Conservation (phyloP, 1,140 invertebrate genomes). For the Trichomalopsis sarcophagae region DNA sequence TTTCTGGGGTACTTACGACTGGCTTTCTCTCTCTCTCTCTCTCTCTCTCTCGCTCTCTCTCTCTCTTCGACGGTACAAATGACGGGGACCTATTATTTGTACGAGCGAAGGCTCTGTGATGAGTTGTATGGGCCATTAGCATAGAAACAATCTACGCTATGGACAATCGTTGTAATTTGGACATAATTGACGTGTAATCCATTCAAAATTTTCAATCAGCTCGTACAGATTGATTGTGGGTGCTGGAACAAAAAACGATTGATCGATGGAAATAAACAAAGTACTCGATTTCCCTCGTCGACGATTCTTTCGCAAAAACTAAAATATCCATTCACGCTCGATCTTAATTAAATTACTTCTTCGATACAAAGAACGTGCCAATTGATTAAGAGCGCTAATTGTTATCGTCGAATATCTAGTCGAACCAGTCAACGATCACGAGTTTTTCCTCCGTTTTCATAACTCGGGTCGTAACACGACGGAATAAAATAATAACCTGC, state of each 20-base stretch:
- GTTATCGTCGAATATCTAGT: not conserved
- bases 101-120: slow-evolving; percentile 1
- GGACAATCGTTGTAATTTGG: slow-evolving; percentile 13
- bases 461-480: not conserved
- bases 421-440: not conserved
- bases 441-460: not conserved
- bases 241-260: not conserved
- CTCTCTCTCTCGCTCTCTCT: too few relatives aligned
- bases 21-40: not conserved
- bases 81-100: not conserved
- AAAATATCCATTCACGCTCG: not conserved
- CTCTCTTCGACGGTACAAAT: not conserved
- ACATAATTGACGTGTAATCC: slow-evolving; percentile 22
- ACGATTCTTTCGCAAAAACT: not conserved
- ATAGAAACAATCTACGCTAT: slow-evolving; percentile 7
- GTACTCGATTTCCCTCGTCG: too few relatives aligned
- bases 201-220: slow-evolving; percentile 7
- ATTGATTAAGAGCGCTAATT: not conserved
- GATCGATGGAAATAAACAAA: not conserved
- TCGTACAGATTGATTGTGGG: not conserved
- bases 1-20: not conserved
- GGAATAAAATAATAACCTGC: too few relatives aligned
- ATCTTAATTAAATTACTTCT: slow-evolving; percentile 6
- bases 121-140: slow-evolving; percentile 9
- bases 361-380: not conserved